Evolutionary conservation across 2,113 vertebrate genomes (phyloP), one percentile per base, ranked within the genome.

Genomic region (Enhydra lutris): DNA sequence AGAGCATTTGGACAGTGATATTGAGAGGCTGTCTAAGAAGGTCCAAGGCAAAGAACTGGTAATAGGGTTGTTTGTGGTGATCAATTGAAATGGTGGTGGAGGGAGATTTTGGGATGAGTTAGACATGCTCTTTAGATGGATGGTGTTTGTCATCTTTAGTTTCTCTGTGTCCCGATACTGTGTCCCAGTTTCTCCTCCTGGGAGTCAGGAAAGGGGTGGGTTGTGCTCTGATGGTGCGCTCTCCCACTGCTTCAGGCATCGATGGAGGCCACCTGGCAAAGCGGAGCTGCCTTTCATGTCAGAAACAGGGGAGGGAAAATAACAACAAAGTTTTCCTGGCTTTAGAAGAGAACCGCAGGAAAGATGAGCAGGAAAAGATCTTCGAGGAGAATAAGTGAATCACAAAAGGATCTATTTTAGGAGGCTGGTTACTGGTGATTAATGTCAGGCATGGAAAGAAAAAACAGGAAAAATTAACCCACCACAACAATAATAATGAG

Each of bases 331-430:
- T 73, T 79, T 15, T n/a, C 88, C 89, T 89, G 65, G 65, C 82
- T 92, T 98, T 73, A 95, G 89, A 97, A 96, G 87, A 91, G 74
- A 97, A 67, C 69, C 26, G 10, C n/a, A 94, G 91, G 65, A 91
- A 95, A 45, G 50, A 61, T 45, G 61, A 42, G 11, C 82, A 69
- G 91, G 59, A 50, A 80, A 82, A 74, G 79, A 63, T 65, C 93
- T 95, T 89, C 36, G 1, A 84, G 93, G 76, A 86, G 89, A 88
- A 81, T 59, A 82, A 91, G 52, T 55, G 31, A 96, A 71, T 79
- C 95, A 83, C 47, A 86, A 61, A 94, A 73, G 36, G 94, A 18
- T 80, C 96, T 95, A 20, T 95, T 95, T 98, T 63, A 57, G 82
- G 85, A 86, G 50, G 57, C 92, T 87, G 29, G 50, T 83, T 89